Evolutionary conservation across 1,140 invertebrate genomes (phyloP), one percentile per base, ranked within the genome.

Genomic region (Acromyrmex echinatior): DNA sequence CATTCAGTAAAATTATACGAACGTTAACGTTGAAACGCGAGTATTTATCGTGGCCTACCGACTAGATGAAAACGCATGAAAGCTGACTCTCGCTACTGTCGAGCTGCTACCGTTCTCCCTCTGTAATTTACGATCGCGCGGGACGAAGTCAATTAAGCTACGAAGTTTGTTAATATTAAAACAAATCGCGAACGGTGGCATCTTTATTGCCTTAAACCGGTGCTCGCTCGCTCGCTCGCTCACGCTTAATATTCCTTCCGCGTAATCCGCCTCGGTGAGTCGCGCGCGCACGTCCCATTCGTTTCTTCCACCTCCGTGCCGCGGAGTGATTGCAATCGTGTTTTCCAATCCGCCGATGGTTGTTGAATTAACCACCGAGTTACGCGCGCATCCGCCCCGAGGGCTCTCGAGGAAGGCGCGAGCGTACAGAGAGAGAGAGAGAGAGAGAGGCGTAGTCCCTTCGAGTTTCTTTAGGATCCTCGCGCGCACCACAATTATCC

Each of bases 401-500:
- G 73, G 88, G 74, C 49, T 53, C 77, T 28, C 25, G 16, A 74
- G 16, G 65, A 80, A 68, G 51, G 16, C 35, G 39, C 82, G 62
- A 86, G 76, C n/a, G 49, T 39, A 45, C 51, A n/a, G 39, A 31
- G 31, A 79, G n/a, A 86, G n/a, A 85, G 84, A 31, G 31, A 79
- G n/a, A 31, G 31, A 79, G n/a, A 86, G n/a, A 85, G 84, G 21
- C 65, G 66, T 58, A 84, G 81, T 73, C 78, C 71, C 71, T 74
- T 56, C 35, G 16, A 58, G 58, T 66, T 82, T 66, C 82, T 81
- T 89, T 58, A 85, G 73, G 89, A 80, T 68, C 39, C 76, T 79
- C 66, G 74, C 84, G 77, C 62, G 81, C 82, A 87, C 51, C 86
- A 82, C 88, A 89, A 93, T 93, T 93, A 93, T 91, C 86, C 88